Evolutionary conservation across 2,113 vertebrate genomes (phyloP).

Genomic region (Xenopus borealis): DNA sequence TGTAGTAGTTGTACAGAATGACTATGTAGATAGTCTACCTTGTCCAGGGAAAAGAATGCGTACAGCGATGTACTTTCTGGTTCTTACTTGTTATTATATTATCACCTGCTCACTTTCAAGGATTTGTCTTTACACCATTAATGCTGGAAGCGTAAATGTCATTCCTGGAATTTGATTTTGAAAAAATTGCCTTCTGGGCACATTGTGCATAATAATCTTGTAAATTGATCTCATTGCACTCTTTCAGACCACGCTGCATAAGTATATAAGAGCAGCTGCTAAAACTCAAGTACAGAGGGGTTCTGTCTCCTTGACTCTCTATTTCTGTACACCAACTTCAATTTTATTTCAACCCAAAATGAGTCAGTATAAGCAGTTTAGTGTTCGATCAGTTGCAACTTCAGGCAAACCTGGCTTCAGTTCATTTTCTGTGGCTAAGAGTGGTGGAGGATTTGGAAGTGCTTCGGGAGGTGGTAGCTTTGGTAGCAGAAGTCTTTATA

Average conservation of each 20-base stretch:
- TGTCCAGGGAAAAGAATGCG: background rate
- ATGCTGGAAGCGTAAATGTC: conserved; percentile 26
- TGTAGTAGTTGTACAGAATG: no score
- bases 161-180: conserved; percentile 28
- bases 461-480: conserved; percentile 49
- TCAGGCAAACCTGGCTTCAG: conserved; percentile 62
- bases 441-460: conserved; percentile 58
- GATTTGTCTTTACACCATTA: conserved; percentile 21
- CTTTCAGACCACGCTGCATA: conserved; percentile 7
- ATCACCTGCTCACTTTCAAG: conserved; percentile 2
- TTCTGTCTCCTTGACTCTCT: conserved; percentile 54
- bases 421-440: conserved; percentile 65
- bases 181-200: conserved; percentile 3
- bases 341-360: conserved; percentile 48
- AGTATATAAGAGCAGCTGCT: conserved; percentile 21
- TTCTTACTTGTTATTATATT: conserved; percentile 5
- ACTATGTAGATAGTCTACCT: no score
- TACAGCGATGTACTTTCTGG: background rate
- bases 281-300: conserved; percentile 37
- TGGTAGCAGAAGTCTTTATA: conserved; percentile 68
- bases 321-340: conserved; percentile 32
- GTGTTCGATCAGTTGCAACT: conserved; percentile 58
- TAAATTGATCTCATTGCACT: conserved; percentile 31
- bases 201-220: conserved; percentile 19
- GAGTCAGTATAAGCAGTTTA: conserved; percentile 68